phyloP scores from a whole-genome alignment of 2,888 invertebrate genomes.

The Arenicola marina region DNA sequence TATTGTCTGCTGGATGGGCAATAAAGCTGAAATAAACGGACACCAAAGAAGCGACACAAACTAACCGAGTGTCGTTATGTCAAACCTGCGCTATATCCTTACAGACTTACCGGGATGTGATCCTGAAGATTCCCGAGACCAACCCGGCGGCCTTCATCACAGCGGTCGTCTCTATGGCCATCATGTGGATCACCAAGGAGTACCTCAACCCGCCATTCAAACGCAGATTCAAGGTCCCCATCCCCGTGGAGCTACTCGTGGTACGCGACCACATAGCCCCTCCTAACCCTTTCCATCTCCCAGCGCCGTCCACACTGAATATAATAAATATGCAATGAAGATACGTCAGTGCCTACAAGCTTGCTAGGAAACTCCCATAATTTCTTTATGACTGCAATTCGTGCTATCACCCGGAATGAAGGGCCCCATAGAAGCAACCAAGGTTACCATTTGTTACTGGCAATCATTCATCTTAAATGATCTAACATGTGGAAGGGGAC shows the following conservation, averaged over 20 bases:
- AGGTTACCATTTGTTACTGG: too few relatives aligned
- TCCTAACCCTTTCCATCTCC: too few relatives aligned
- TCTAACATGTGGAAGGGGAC: too few relatives aligned
- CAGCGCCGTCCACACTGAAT: too few relatives aligned
- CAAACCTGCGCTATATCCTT: conserved; percentile 41
- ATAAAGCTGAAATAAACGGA: not conserved
- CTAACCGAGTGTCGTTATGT: not conserved
- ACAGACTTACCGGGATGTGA: conserved; percentile 69
- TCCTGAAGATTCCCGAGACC: conserved; percentile 66
- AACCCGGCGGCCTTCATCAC: conserved; percentile 73
- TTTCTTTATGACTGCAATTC: too few relatives aligned
- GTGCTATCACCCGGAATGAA: too few relatives aligned
- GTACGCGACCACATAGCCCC: conserved; percentile 68
- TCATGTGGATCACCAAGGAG: conserved; percentile 67
- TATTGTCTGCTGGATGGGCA: not conserved
- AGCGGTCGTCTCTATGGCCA: conserved; percentile 70
- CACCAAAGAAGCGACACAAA: not conserved
- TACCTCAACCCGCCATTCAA: conserved; percentile 61
- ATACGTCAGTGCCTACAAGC: too few relatives aligned
- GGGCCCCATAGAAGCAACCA: too few relatives aligned
- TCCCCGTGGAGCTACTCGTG: conserved; percentile 82
- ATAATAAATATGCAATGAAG: too few relatives aligned
- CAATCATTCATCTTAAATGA: too few relatives aligned
- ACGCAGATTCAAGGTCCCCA: conserved; percentile 67
- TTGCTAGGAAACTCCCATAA: too few relatives aligned